Evolutionary conservation across 2,113 vertebrate species (phyloP), one percentile per base, ranked within the genome.

Genomic region (Sylvietta virens): DNA sequence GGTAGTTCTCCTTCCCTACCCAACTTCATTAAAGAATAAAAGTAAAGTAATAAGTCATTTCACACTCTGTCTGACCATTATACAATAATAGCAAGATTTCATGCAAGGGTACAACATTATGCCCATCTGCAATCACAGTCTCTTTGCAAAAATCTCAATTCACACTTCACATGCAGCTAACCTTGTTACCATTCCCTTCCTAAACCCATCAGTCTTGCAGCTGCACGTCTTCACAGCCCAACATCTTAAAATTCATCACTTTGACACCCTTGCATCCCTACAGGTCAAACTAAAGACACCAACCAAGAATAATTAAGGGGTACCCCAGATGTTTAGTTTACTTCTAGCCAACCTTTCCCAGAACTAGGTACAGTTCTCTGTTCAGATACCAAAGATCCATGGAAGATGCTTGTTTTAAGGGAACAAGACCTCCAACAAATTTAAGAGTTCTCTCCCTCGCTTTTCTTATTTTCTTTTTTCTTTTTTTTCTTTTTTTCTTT

Each of bases 121-220:
- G 98, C 98, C 98, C 98, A 97, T 98, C 98, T 98, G 98, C 98
- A 98, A 98, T 98, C 98, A 98, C 98, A 98, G 98, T 98, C 98
- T 98, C 98, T 98, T 98, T 98, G 98, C 98, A 98, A 98, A 98
- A 98, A 98, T 98, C 98, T 98, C 97, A 98, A 98, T 99, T 99
- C 98, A 98, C 98, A 98, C 98, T 98, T 99, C 98, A 98, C 98
- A 98, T 98, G 98, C 98, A 98, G 98, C 98, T 98, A 98, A 98
- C 98, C 98, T 98, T 98, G 98, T 99, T 98, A 98, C 97, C 98
- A 98, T 98, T 92, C 97, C 96, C 97, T 98, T 98, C 97, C 97
- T 98, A 98, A 98, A 98, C 97, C 98, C 98, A 98, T 98, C 98
- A 98, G 97, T 96, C 97, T 98, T 98, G 97, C 98, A 98, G 98